Conservation (phyloP, 1,140 invertebrate genomes). For the Drosophila paulistorum region DNA sequence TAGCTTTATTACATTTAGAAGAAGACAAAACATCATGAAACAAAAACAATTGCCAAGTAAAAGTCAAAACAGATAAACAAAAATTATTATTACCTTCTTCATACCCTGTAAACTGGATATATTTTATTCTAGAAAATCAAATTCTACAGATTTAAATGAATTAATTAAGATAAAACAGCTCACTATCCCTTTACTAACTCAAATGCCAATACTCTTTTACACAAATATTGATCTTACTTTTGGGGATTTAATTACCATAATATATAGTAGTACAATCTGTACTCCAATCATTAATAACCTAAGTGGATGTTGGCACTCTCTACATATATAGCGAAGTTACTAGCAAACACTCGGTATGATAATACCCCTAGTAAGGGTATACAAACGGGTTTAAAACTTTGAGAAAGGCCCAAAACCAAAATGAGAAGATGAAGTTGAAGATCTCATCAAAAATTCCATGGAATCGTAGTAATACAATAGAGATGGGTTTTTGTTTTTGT, state of each 20-base stretch:
- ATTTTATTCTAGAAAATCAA: no score
- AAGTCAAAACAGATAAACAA: neutral
- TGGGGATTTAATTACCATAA: no score
- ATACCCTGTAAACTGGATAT: neutral
- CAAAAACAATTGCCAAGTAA: neutral
- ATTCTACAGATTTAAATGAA: no score
- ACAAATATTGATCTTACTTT: no score
- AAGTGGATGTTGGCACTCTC: no score
- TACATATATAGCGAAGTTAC: neutral
- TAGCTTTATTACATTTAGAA: conserved; percentile 8
- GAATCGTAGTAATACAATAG: conserved; percentile 3
- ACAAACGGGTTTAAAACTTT: conserved; percentile 1
- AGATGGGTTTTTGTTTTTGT: neutral
- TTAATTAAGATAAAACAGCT: no score
- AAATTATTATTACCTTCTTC: neutral
- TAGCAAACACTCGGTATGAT: neutral
- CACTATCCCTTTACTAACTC: no score
- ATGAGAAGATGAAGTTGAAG: conserved; percentile 1
- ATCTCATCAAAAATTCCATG: conserved; percentile 11
- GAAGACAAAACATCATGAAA: neutral
- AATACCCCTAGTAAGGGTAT: neutral
- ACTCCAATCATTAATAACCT: no score
- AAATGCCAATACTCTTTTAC: no score
- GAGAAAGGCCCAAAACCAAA: neutral
- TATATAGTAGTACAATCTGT: no score